Base-by-base conservation (phyloP, 1,140 invertebrate species). In the Diorhabda carinulata region DNA sequence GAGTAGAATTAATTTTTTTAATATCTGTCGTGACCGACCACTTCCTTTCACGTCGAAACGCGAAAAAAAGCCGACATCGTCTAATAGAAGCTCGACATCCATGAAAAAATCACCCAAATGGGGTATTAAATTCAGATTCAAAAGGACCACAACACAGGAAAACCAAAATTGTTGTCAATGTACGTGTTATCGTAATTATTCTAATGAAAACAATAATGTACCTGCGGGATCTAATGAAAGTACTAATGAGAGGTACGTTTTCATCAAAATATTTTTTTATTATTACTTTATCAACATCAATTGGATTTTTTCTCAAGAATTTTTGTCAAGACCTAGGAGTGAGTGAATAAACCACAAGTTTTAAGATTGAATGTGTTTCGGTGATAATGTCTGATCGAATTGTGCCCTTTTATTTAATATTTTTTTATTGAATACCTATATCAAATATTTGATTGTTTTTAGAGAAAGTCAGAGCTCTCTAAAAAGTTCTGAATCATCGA, bases 41-140 rank as follows among this genome's bases (percentile, higher is more conserved):
- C 66, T 79, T 47, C 72, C 77, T 60, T 78, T 79, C 64, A 76
- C 74, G 10, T 41, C 63, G 6, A 78, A 77, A 70, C 70, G 76
- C 43, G 70, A 60, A 57, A 78, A 78, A 68, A 78, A 77, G 58
- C 25, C 67, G 3, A 7, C 70, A n/a, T 10, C 59, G 3, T 44
- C 57, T 8, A 10, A 5, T 56, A 25, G 57, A 47, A 61, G 57
- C 60, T 67, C 68, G 62, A 68, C 70, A 40, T 42, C 70, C n/a
- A 72, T 71, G 57, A 88, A 87, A 72, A 87, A 87, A 72, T 83
- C 83, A 42, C 84, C 84, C 60, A 86, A 86, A 78, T 88, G 87
- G 87, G 85, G 85, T n/a, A 74, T 87, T 69, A 86, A 86, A 64
- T 85, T 83, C 57, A 86, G 86, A 81, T 6, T 84, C 81, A 78